These are phyloP conservation scores for Sporophila hypoxantha DNA, from an alignment of 2,113 vertebrate genomes.

Conservation along the genomic window DNA sequence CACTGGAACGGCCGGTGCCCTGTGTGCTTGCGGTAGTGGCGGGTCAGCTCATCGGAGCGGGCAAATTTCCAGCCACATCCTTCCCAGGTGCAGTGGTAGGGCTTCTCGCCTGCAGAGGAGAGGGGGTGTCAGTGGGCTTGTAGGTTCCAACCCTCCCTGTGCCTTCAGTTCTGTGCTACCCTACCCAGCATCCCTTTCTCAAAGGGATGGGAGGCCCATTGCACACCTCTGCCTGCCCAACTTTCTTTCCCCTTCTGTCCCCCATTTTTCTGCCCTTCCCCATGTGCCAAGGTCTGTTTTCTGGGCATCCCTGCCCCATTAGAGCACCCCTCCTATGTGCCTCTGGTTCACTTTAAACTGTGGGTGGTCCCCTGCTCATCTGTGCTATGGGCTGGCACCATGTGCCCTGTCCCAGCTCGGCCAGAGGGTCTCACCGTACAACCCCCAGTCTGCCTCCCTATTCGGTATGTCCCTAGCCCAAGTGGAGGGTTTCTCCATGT, in stretches of 20 bases:
- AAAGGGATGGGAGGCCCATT: background rate
- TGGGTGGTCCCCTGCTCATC: background rate
- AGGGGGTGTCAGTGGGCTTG: background rate
- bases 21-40: constrained; percentile 90
- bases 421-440: no score
- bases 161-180: background rate
- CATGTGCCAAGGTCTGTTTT: background rate
- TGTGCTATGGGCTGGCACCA: background rate
- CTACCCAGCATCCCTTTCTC: background rate
- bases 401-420: background rate
- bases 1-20: constrained; percentile 89
- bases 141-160: background rate
- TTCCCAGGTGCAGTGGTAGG: constrained; percentile 95
- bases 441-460: no score
- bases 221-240: no score
- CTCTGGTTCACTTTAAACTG: background rate
- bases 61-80: constrained; percentile 96
- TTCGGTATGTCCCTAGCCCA: background rate
- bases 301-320: no score
- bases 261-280: background rate
- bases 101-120: constrained; percentile 86
- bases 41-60: constrained; percentile 89
- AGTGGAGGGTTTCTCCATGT: background rate
- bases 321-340: background rate
- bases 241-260: background rate